A percentile compares a stretch with the other conserved stretches of the same genome.
phyloP scores from a whole-genome alignment of 2,797 vertebrate species.

The Poecilia gillii region DNA sequence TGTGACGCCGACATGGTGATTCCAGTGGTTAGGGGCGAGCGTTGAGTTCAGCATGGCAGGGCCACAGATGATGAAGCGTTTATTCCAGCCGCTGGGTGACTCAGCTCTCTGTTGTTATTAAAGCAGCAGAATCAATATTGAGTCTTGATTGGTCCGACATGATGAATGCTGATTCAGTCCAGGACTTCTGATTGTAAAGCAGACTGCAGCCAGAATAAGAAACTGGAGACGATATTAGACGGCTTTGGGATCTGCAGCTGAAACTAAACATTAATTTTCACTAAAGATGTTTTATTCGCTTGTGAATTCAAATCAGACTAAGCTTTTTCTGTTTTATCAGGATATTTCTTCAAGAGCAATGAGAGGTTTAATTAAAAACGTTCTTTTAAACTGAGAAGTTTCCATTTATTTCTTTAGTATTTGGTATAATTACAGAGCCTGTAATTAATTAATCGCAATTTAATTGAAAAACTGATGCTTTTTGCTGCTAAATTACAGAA shows the following conservation, averaged over 20 bases:
- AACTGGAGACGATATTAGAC: neutral
- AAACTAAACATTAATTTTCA: neutral
- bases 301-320: neutral
- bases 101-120: constrained; percentile 25
- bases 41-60: neutral
- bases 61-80: neutral
- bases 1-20: neutral
- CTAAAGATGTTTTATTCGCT: neutral
- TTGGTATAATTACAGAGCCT: neutral
- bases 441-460: too few relatives aligned
- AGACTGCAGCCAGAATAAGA: neutral
- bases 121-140: constrained; percentile 37
- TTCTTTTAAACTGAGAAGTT: too few relatives aligned
- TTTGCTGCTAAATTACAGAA: too few relatives aligned
- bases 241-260: neutral
- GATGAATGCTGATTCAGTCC: constrained; percentile 29
- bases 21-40: neutral
- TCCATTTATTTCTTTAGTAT: neutral
- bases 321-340: neutral
- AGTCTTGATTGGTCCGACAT: constrained; percentile 24
- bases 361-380: neutral
- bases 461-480: too few relatives aligned
- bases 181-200: constrained; percentile 6
- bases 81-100: neutral
- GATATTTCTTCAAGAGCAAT: neutral